phyloP scores from a whole-genome alignment of 2,113 vertebrate species.

The Trematomus loennbergii region DNA sequence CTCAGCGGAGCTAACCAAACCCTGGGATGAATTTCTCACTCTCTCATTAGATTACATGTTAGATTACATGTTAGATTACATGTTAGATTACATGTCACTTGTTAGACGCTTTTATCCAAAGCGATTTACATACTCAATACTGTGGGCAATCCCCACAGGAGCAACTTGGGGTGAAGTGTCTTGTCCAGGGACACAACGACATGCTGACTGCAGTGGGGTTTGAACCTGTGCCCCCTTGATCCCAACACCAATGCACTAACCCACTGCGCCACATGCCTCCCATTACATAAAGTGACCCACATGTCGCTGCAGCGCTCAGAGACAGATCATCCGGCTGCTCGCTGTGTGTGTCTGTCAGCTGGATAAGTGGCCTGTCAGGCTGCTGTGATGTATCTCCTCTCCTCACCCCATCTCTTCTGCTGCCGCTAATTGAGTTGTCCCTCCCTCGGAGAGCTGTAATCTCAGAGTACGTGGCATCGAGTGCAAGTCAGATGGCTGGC shows the following conservation, averaged over 20 bases:
- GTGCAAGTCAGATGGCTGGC: constrained; percentile 55
- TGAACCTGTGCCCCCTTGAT: too few species aligned
- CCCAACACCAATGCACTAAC: too few species aligned
- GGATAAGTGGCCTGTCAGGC: constrained; percentile 78
- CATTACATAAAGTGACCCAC: constrained; percentile 69
- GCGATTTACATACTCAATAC: too few species aligned
- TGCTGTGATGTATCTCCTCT: constrained; percentile 69
- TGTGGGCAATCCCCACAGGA: too few species aligned
- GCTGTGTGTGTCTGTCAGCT: constrained; percentile 69
- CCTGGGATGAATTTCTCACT: constrained; percentile 40
- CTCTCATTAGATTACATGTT: constrained; percentile 23
- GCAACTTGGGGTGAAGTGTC: too few species aligned
- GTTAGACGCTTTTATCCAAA: too few species aligned
- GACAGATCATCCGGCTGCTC: constrained; percentile 69
- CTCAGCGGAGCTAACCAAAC: constrained; percentile 41
- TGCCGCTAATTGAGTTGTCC: constrained; percentile 62
- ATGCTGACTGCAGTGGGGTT: too few species aligned
- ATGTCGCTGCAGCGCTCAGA: constrained; percentile 49
- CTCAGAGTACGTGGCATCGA: constrained; percentile 50
- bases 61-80: too few species aligned
- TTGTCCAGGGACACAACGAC: too few species aligned
- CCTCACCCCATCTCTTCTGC: constrained; percentile 23
- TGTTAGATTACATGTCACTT: too few species aligned
- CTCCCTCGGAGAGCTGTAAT: constrained; percentile 56
- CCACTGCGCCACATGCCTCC: too few species aligned